Evolutionary conservation across 2,797 vertebrate species (phyloP), one percentile per base, ranked within the genome.

Genomic region (Alauda arvensis): DNA sequence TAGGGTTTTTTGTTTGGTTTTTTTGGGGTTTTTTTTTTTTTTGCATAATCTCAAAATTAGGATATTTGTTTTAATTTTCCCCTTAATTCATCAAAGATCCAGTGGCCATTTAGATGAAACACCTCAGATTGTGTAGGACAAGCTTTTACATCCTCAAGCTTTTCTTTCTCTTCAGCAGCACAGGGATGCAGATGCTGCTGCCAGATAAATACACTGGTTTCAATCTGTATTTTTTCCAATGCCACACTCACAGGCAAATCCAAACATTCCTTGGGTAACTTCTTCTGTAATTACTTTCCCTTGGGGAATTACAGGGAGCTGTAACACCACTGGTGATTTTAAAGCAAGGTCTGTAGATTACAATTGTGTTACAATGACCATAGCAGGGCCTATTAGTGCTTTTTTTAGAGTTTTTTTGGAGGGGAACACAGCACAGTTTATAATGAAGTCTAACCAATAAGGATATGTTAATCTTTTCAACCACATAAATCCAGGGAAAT

Each of bases 401-500:
- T 21, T 40, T 62, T 87, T 59, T 62, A 57, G 83, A 68, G 33
- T 31, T 45, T 37, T 37, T 37, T 37, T 37, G 37, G 37, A 70
- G 4, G 16, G 53, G 79, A 93, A 94, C 56, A 77, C 31, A 88
- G 56, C n/a, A 34, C 12, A 77, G 52, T 79, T 88, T 71, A 88
- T 46, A 91, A 74, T 43, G 42, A 93, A 88, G 18, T 52, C 90
- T 53, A 89, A 87, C 72, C 77, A 94, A 88, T 46, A 77, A 42
- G 84, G 28, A 28, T 53, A 83, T 59, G 86, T 87, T 93, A 87
- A 88, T 93, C 72, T 91, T 91, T 70, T 79, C 76, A 92, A 86
- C 67, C 83, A 90, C 61, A 88, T 86, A 92, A 94, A 91, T 74
- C 45, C 63, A 90, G 5, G 56, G 93, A 93, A 94, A 95, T 94